phyloP scores from a whole-genome alignment of 2,888 invertebrate species.

The Prosopocoilus inquinatus region DNA sequence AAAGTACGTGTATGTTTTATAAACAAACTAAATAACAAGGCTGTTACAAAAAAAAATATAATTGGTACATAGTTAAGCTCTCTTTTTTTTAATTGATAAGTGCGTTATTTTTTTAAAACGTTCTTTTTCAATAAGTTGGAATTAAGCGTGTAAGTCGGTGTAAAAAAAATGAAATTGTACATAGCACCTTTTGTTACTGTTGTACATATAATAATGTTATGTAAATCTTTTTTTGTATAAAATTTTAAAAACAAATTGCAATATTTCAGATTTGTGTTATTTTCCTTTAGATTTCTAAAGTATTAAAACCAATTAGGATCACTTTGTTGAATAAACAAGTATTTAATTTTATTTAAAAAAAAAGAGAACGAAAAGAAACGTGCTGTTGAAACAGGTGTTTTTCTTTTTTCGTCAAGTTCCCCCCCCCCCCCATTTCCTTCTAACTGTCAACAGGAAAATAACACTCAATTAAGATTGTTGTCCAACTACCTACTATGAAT shows the following conservation, averaged over 20 bases:
- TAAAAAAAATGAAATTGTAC: conserved; percentile 27
- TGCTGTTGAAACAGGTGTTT: no score
- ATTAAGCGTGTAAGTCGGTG: conserved; percentile 36
- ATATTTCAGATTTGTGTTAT: no score
- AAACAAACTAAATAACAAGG: conserved; percentile 42
- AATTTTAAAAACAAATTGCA: conserved; percentile 1
- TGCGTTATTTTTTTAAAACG: conserved; percentile 16
- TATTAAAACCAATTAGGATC: no score
- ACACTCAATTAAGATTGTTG: no score
- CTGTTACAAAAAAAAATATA: conserved; percentile 39
- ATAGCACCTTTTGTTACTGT: conserved; percentile 29
- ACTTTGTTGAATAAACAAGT: no score
- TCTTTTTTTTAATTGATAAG: conserved; percentile 15
- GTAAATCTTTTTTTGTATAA: conserved; percentile 20
- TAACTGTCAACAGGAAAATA: no score
- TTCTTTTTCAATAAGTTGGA: conserved; percentile 20
- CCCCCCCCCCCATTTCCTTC: no score
- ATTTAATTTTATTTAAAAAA: no score
- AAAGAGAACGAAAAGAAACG: no score
- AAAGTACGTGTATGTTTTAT: conserved; percentile 38
- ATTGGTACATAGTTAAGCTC: conserved; percentile 21
- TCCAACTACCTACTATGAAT: no score
- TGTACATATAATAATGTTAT: conserved; percentile 19
- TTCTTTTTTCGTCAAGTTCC: no score
- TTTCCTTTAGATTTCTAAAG: no score